Evolutionary conservation across 1,140 invertebrate genomes (phyloP).

Genomic region (Artemia franciscana): DNA sequence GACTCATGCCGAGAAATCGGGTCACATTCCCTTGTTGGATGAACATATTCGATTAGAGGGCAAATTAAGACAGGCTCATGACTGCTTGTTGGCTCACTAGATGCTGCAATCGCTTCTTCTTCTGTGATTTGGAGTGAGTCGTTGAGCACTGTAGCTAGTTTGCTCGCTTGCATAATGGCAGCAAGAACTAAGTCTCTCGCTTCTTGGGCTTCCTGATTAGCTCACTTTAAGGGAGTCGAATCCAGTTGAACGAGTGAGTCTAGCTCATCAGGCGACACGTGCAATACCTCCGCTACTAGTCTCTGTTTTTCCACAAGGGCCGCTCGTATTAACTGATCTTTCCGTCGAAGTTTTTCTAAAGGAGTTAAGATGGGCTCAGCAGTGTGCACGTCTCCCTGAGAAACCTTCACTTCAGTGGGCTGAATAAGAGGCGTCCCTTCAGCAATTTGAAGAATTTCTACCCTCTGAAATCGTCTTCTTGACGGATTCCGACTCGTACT

Average conservation of each 20-base stretch:
- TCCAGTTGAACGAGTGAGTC: slow-evolving; percentile 37
- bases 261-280: slow-evolving; percentile 43
- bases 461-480: slow-evolving; percentile 18
- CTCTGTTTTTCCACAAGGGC: slow-evolving; percentile 46
- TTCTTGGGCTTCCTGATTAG: slow-evolving; percentile 24
- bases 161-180: slow-evolving; percentile 38
- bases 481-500: slow-evolving; percentile 8
- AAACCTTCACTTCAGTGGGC: slow-evolving; percentile 49
- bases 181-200: slow-evolving; percentile 40
- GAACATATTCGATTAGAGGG: slow-evolving; percentile 6
- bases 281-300: slow-evolving; percentile 46
- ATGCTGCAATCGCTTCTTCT: slow-evolving; percentile 22
- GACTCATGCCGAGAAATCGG: not conserved
- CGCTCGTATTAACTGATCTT: slow-evolving; percentile 40
- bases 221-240: slow-evolving; percentile 17
- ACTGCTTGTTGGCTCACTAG: slow-evolving; percentile 10
- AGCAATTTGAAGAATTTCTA: slow-evolving; percentile 23
- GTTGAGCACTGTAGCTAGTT: slow-evolving; percentile 27
- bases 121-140: slow-evolving; percentile 26
- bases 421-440: slow-evolving; percentile 43
- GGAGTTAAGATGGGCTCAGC: slow-evolving; percentile 55
- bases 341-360: slow-evolving; percentile 42
- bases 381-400: slow-evolving; percentile 36
- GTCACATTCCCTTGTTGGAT: slow-evolving; percentile 11
- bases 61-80: slow-evolving; percentile 15